Base-by-base conservation (phyloP, 2,113 vertebrate species). In the Platichthys flesus region DNA sequence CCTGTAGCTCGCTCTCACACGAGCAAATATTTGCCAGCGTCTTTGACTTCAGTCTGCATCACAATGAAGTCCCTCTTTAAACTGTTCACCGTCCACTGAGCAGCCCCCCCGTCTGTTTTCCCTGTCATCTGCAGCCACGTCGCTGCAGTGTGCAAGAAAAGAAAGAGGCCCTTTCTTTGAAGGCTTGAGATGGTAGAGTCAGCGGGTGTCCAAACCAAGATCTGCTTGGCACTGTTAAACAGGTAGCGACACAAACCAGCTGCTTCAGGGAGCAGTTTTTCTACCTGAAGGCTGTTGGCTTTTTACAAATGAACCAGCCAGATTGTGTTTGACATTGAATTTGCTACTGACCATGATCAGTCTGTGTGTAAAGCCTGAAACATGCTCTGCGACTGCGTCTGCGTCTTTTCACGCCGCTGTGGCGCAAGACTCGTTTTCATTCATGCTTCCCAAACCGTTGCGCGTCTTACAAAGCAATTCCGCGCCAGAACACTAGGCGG, bases 241-340 rank as follows among this genome's bases (percentile, higher is more conserved):
- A 78, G 68, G 47, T 60, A 20, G 51, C 47, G 80, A 81, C 79
- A 77, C 1, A 4, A 55, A 59, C 68, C 83, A 78, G 83, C 73
- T 80, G 77, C 70, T 83, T 18, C 47, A 20, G 70, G 66, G 66
- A 71, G 28, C 15, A 9, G 20, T 31, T 23, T 23, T 35, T 37
- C 23, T 7, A 28, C 37, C 42, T 12, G 54, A 3, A 14, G n/a
- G 45, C 66, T 77, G 61, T 60, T 65, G 47, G 60, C 40, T 75
- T 60, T 74, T 74, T 59, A 54, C 28, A 72, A 69, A 72, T 59
- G 63, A 79, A 73, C 15, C 59, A 72, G 71, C 64, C 54, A 24
- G 18, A 26, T 75, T 68, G n/a, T 37, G 81, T 61, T 26, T 71
- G 71, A 72, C 67, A 42, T 67, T 47, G 24, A 20, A 51, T n/a